phyloP scores from a whole-genome alignment of 2,797 vertebrate species.

The Acanthiza pusilla region DNA sequence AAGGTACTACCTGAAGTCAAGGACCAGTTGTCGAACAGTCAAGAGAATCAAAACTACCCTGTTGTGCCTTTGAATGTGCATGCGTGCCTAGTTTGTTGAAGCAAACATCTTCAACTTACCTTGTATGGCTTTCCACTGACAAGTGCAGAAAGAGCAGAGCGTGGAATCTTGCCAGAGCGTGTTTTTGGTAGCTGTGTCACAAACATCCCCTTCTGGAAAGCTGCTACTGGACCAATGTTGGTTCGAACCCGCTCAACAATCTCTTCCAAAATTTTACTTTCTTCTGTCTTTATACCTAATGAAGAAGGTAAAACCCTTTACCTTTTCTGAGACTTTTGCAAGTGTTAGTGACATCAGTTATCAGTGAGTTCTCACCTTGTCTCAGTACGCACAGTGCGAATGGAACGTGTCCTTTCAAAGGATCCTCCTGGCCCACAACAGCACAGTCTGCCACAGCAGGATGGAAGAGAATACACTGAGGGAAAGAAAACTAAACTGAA shows the following conservation, averaged over 20 bases:
- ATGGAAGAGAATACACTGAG: constrained; percentile 85
- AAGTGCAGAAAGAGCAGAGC: constrained; percentile 84
- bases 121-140: constrained; percentile 89
- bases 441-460: constrained; percentile 88
- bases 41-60: background rate
- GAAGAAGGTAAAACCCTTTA: background rate
- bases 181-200: constrained; percentile 90
- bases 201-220: constrained; percentile 86
- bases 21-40: background rate
- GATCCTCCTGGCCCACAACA: constrained; percentile 89
- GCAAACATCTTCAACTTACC: constrained; percentile 65
- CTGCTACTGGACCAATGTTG: constrained; percentile 89
- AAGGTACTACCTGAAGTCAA: background rate
- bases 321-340: background rate
- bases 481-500: background rate
- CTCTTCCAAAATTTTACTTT: constrained; percentile 76
- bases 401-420: constrained; percentile 89
- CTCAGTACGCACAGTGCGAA: constrained; percentile 89
- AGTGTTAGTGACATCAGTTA: background rate
- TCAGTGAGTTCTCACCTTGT: constrained; percentile 76
- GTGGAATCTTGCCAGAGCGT: constrained; percentile 93
- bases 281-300: constrained; percentile 74
- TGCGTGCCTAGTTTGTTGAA: background rate
- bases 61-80: background rate
- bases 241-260: constrained; percentile 84